Evolutionary conservation across 2,888 invertebrate genomes (phyloP), one percentile per base, ranked within the genome.

Genomic region (Amblyjoppa proteus): DNA sequence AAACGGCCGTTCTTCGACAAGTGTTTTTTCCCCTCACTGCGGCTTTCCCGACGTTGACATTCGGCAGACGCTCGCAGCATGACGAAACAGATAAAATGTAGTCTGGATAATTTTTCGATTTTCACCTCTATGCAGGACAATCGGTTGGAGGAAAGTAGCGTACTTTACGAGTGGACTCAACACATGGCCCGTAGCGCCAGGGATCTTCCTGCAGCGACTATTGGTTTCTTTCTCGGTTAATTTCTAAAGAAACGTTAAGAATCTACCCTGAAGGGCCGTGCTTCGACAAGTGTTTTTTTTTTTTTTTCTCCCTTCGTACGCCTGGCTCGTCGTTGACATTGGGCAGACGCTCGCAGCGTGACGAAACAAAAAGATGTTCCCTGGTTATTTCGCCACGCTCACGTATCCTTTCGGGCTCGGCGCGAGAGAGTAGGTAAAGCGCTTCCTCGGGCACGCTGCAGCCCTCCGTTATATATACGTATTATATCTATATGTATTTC

Each of bases 41-140:
- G 34, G 9, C 16, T 25, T 20, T 68, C 16, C n/a, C 2, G 53
- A 31, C 73, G 20, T 51, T 77, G 81, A 85, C 82, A 82, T 78
- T 82, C 56, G 82, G 56, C 85, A 82, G 82, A 79, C 70, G 66
- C 70, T 81, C 69, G 41, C 53, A 45, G 58, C 70, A 28, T 41
- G 56, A 56, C 20, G 56, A 49, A 28, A 51, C 20, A 25, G 25
- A 28, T 0, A 58, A 13, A 58, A 13, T 58, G 9, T 9, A 25
- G 20, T 25, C 20, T 31, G 5, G 25, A 16, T 28, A 61, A 28
- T 13, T 61, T 13, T 11, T 16, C 4, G 13, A 61, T 61, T 28
- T 61, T 61, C 28, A 13, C 13, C 3, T 31, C 5, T 2, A n/a
- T 5, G 16, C 6, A 34, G 16, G 6, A 34, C 6, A 34, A 64